Base-by-base conservation (phyloP, 2,797 vertebrate species). In the Cebuella pygmaea region DNA sequence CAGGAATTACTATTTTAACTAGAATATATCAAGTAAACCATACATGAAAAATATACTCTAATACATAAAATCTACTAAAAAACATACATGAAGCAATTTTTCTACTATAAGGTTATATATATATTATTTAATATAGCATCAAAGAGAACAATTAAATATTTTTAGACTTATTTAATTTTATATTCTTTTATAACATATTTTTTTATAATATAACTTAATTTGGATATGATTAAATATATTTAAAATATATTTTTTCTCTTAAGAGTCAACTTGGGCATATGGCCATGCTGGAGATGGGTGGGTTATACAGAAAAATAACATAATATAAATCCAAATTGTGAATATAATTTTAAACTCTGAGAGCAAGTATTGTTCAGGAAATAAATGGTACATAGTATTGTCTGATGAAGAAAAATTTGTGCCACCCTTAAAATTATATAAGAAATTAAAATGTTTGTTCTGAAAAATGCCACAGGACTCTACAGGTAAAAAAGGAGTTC, bases 361-460 rank as follows among this genome's bases (percentile, higher is more conserved):
- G 13, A 78, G 7, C 14, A 90, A 44, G 1, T 82, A 59, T 0
- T 74, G 30, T 36, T 93, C 41, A 61, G 30, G 30, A 61, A n/a
- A 70, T 20, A 90, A 95, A n/a, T 1, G 39, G 6, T 20, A 90
- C 19, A 30, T 72, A 22, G 11, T 76, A 76, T 88, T 44, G 79
- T 59, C 46, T 39, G 52, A 93, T 48, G 5, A 86, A 59, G 7
- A 64, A 39, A 95, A 94, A 88, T 91, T 33, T 88, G 5, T 5
- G 50, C 2, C n/a, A 22, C 12, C 6, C 13, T 91, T 88, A 76
- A 82, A 78, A 78, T 87, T 84, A 48, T 11, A n/a, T 72, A 72
- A 93, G 30, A 95, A 79, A 87, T 95, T 92, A 84, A 85, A 57
- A 90, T 87, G 20, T 87, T 78, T 22, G 5, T 67, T 72, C 48